Base-by-base conservation (phyloP, 2,888 invertebrate species). In the Microctonus aethiopoides region DNA sequence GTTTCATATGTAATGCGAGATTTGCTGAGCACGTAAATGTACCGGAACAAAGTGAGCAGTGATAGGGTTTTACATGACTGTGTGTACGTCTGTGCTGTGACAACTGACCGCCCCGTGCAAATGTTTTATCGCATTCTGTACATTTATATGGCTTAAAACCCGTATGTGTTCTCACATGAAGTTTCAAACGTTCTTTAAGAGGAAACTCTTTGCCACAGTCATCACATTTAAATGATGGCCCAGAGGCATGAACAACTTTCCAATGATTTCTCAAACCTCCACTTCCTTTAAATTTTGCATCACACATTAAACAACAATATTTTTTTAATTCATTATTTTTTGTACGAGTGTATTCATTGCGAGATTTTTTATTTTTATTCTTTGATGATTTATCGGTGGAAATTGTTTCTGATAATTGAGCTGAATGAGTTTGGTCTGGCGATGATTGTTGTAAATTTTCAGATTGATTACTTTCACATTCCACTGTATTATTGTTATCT, bases 121-220 rank as follows among this genome's bases (percentile, higher is more conserved):
- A 93, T 36, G 87, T 89, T 80, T 92, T 92, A 32, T 89, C 87
- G 79, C 93, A 93, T 39, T 89, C 83, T 10, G 88, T 82, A 80
- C 93, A 93, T 52, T 88, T 87, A 86, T 92, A 92, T 0, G 92
- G 92, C 77, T 91, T 91, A 78, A 91, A 91, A 1, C 92, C 92
- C 0, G 92, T 91, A 83, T 95, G 95, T 16, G 91, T 89, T 9
- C 92, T 88, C 78, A 94, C 88, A 84, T 95, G 95, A 64, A 93
- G 85, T 75, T 91, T 89, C 67, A 95, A 87, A 39, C 94, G 90
- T 80, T 94, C 93, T 84, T 95, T 93, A 13, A 93, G 87, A 0
- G 93, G 91, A 83, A 95, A 95, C 36, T 91, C 89, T 82, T 93
- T 94, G 62, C 91, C 89, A 83, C 95, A 95, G 75, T 92, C 90